Conservation (phyloP, 2,888 invertebrate genomes). For the Formica aserva region DNA sequence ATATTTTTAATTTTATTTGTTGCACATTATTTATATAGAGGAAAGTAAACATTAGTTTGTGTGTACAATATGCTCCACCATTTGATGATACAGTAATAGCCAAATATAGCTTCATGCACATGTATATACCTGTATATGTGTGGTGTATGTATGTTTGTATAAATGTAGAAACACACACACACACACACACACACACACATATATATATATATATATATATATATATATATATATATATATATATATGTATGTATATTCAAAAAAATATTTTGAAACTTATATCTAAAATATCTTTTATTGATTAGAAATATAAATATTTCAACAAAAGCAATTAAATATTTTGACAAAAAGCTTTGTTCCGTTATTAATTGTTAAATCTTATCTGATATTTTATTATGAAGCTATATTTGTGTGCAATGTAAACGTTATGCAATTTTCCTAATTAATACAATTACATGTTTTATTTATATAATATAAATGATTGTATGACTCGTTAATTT, state of each 20-base stretch:
- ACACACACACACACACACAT: neutral
- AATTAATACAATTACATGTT: slow-evolving; percentile 35
- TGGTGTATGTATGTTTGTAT: neutral
- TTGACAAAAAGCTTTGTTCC: neutral
- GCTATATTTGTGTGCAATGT: slow-evolving; percentile 64
- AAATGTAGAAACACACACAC: neutral
- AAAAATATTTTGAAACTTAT: neutral
- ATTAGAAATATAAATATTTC: slow-evolving; percentile 4
- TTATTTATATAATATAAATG: neutral
- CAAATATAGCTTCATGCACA: slow-evolving; percentile 40
- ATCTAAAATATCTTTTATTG: neutral
- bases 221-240: neutral
- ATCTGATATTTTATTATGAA: slow-evolving; percentile 45
- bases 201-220: neutral
- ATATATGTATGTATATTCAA: neutral
- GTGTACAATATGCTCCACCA: slow-evolving; percentile 18
- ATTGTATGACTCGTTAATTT: neutral
- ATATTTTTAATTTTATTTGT: slow-evolving; percentile 8
- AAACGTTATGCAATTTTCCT: slow-evolving; percentile 70
- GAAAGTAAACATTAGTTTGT: neutral
- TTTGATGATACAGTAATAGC: slow-evolving; percentile 3
- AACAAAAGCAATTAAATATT: neutral
- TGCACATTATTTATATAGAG: neutral
- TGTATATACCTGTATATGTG: neutral
- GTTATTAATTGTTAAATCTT: slow-evolving; percentile 9